phyloP scores from a whole-genome alignment of 2,113 vertebrate genomes.

The pig (Sus scrofa) region T2T-Sscrofa CM000821.6:48866501-48867000 shows the following conservation, averaged over 20 bases:
- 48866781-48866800: not conserved
- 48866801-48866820: not conserved
- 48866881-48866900: not conserved
- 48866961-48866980: not conserved
- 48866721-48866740: not conserved
- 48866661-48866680: not conserved
- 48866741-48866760: not conserved
- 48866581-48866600: not conserved
- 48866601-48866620: fast-evolving
- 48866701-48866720: not conserved
- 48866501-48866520: not conserved
- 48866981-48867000: not conserved
- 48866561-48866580: not conserved
- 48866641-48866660: not conserved
- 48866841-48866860: not conserved
- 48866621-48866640: not conserved
- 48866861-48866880: not conserved
- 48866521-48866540: not conserved
- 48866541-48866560: not conserved
- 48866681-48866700: not conserved
- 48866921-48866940: not conserved
- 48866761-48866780: not conserved
- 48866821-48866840: not conserved
- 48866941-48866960: not conserved
- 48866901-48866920: not conserved